Percentiles rank a stretch among this genome's conserved stretches.
These are phyloP conservation scores for Drosophila bunnanda DNA, from an alignment of 2,888 invertebrate genomes.

Conservation along the genomic window DNA sequence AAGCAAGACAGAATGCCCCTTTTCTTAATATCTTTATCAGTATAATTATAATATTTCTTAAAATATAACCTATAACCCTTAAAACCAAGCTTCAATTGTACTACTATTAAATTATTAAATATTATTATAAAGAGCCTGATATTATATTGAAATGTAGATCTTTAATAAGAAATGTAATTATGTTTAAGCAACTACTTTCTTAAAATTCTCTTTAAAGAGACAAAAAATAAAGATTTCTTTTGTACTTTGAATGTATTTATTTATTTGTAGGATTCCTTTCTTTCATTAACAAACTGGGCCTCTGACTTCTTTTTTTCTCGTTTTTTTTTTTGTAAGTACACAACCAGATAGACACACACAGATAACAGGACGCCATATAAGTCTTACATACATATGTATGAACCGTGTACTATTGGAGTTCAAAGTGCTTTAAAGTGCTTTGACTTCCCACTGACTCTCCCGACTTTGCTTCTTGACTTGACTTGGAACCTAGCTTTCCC, in stretches of 20 bases:
- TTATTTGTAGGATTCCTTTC: slow-evolving; percentile 50
- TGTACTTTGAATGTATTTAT: slow-evolving; percentile 48
- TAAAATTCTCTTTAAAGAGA: background rate
- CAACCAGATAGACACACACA: slow-evolving; percentile 8
- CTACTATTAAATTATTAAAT: too few relatives aligned
- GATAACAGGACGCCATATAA: slow-evolving; percentile 17
- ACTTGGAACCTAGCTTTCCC: slow-evolving; percentile 25
- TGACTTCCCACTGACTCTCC: slow-evolving; percentile 71
- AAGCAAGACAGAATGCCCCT: too few relatives aligned
- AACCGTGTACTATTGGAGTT: slow-evolving; percentile 55
- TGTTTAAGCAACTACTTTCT: background rate
- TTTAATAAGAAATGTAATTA: background rate
- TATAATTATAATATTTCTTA: too few relatives aligned
- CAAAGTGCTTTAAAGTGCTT: slow-evolving; percentile 78
- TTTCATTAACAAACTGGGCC: slow-evolving; percentile 57
- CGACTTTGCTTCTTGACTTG: slow-evolving; percentile 28
- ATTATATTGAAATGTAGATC: background rate
- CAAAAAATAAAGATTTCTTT: slow-evolving; percentile 26
- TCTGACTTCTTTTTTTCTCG: slow-evolving; percentile 37
- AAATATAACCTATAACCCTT: too few relatives aligned
- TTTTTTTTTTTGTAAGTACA: slow-evolving; percentile 50
- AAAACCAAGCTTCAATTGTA: too few relatives aligned
- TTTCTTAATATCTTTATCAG: too few relatives aligned
- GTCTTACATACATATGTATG: slow-evolving; percentile 6
- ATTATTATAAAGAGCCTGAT: background rate